A percentile compares a stretch with the other conserved stretches of the same genome.
Conservation (phyloP, 2,113 vertebrate genomes). For the Thalassoma bifasciatum region DNA sequence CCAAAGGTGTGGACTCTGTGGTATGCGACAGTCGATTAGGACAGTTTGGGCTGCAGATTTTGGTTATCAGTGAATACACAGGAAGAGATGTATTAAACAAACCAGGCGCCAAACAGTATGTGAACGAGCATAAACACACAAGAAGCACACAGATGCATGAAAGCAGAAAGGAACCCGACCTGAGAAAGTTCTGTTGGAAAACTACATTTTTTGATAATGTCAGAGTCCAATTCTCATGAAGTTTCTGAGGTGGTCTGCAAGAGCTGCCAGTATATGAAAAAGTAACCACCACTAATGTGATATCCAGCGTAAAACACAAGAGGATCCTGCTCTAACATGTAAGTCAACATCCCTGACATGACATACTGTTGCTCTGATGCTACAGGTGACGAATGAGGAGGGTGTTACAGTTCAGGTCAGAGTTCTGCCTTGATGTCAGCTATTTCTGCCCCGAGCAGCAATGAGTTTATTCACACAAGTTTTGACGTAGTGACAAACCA, state of each 20-base stretch:
- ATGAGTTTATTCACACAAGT: neutral
- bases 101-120: neutral
- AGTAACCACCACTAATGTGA: constrained; percentile 44
- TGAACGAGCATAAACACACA: neutral
- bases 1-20: neutral
- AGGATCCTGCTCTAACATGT: constrained; percentile 22
- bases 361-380: neutral
- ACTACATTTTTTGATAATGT: neutral
- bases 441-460: too few relatives aligned
- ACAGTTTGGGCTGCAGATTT: neutral
- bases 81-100: constrained; percentile 39
- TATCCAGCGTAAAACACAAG: constrained; percentile 31
- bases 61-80: constrained; percentile 13
- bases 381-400: neutral
- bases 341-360: constrained; percentile 19
- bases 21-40: constrained; percentile 41
- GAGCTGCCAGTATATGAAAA: constrained; percentile 13
- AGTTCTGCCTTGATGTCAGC: too few relatives aligned
- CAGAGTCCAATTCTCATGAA: neutral
- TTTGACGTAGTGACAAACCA: neutral
- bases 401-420: too few relatives aligned
- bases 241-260: constrained; percentile 6
- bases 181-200: too few relatives aligned
- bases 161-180: too few relatives aligned
- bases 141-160: neutral